Conservation (phyloP, 1,140 invertebrate species). For the Trichomalopsis sarcophagae region DNA sequence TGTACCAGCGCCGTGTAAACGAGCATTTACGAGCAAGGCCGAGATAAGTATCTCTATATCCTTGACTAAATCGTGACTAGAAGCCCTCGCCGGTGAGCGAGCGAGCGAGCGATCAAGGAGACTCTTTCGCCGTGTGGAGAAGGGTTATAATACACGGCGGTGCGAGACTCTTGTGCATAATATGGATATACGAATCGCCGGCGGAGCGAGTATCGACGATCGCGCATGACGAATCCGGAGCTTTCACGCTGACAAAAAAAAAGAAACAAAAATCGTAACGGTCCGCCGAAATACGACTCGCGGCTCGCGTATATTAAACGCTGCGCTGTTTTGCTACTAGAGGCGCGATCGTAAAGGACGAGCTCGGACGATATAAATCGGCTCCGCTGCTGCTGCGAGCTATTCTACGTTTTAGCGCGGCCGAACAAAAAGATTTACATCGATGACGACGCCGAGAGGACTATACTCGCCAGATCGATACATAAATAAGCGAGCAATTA, state of each 20-base stretch:
- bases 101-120: slow-evolving; percentile 55
- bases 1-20: slow-evolving; percentile 63
- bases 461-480: slow-evolving; percentile 36
- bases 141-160: not conserved
- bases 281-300: not conserved
- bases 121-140: slow-evolving; percentile 23
- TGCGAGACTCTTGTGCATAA: not conserved
- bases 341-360: slow-evolving; percentile 20
- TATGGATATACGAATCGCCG: not conserved
- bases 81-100: slow-evolving; percentile 60
- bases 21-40: slow-evolving; percentile 71
- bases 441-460: slow-evolving; percentile 32
- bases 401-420: not conserved
- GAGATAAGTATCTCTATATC: slow-evolving; percentile 73
- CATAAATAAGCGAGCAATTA: slow-evolving; percentile 52
- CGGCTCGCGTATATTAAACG: not conserved
- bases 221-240: not conserved
- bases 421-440: slow-evolving; percentile 42
- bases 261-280: too few species aligned
- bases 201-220: not conserved
- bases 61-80: slow-evolving; percentile 75
- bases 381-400: not conserved
- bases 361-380: slow-evolving; percentile 33
- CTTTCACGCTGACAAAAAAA: too few species aligned
- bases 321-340: not conserved